A percentile compares a stretch with the other conserved stretches of the same genome.
Conservation (phyloP, 92 coral and sea anemone species). For the Zoanthus gigantus region DNA sequence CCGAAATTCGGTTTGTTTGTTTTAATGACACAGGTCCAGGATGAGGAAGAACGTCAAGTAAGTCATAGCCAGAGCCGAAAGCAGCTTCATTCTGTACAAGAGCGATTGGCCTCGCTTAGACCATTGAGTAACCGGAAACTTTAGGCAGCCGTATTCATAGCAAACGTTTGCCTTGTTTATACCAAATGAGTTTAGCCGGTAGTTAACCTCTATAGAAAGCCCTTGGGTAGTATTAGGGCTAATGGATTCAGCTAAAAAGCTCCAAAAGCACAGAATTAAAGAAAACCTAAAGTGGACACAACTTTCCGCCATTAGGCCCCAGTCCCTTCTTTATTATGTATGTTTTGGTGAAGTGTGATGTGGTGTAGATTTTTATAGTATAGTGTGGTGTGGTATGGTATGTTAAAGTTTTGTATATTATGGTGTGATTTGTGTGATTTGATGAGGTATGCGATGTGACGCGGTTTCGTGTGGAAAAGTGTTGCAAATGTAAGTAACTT, state of each 20-base stretch:
- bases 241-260: constrained; percentile 4
- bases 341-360: too few relatives aligned
- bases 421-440: too few relatives aligned
- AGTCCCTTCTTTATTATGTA: background rate
- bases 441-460: too few relatives aligned
- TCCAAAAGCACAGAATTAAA: background rate
- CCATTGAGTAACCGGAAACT: constrained; percentile 13
- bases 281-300: background rate
- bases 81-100: background rate
- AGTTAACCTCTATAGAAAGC: constrained; percentile 12
- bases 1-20: background rate
- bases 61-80: constrained; percentile 4
- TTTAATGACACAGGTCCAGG: background rate
- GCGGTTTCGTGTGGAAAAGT: too few relatives aligned
- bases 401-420: too few relatives aligned
- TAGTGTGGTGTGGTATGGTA: too few relatives aligned
- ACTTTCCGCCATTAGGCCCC: constrained; percentile 8
- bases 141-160: constrained; percentile 8
- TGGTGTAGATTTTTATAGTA: too few relatives aligned
- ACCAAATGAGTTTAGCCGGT: background rate
- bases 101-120: constrained; percentile 5
- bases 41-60: background rate
- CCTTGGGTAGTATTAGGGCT: background rate
- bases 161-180: background rate
- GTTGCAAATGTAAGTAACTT: too few relatives aligned